Evolutionary conservation across 2,113 vertebrate genomes (phyloP), one percentile per base, ranked within the genome.

Genomic region (Vanacampus margaritifer): DNA sequence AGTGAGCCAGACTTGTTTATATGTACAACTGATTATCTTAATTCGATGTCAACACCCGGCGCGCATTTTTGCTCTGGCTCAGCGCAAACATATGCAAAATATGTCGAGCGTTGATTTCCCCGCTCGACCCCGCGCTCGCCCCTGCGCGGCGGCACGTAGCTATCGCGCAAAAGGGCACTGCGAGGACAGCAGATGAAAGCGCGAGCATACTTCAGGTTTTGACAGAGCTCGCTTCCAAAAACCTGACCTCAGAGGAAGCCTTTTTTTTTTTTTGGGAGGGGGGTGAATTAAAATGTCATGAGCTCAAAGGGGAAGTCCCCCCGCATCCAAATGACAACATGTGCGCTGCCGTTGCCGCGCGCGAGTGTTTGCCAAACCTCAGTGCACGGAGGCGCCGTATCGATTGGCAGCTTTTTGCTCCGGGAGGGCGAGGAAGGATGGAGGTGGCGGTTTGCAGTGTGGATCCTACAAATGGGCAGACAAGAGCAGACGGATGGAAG

Each of bases 231-330:
- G 78, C 69, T 67, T 85, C 75, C 80, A 82, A 56, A 72, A 19
- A 51, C 14, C 74, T 81, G 85, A 87, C 84, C 86, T 87, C 87
- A 89, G 79, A 72, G 16, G 59, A 62, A 83, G 75, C 24, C 71
- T 77, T 84, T 82, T 85, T n/a, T n/a, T 77, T 84, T 82, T 35
- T 72, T 75, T 58, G 76, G 46, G 61, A 58, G 54, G 79, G 36
- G 63, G 53, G 36, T 62, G 78, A 76, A 85, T 77, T 78, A 79
- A 82, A 81, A 84, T 87, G 82, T 87, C 84, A 85, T 39, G 68
- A 70, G 78, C 58, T 46, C 0, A 69, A 66, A 73, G 63, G 86
- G 86, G 86, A 89, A 89, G 87, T 87, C 87, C 89, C 86, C 89
- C 85, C 77, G 3, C 28, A 9, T 81, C 67, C 79, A 79, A 70